These are phyloP conservation scores for Drosophila littoralis DNA, from an alignment of 1,140 invertebrate species.

Conservation along the genomic window DNA sequence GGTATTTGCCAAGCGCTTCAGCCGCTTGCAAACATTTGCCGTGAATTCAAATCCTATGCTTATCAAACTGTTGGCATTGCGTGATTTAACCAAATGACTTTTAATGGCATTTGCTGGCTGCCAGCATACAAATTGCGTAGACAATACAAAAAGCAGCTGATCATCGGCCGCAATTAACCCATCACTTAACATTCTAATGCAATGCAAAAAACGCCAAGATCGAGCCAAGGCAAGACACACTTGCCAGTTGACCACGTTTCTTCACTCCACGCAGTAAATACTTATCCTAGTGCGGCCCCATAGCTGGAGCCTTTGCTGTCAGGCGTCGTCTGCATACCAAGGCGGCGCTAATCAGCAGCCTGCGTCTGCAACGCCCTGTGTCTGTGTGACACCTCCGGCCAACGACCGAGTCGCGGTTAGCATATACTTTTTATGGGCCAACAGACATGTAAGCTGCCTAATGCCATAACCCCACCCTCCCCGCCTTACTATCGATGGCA, in stretches of 20 bases:
- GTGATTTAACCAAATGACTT: slow-evolving; percentile 6
- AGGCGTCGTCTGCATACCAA: slow-evolving; percentile 44
- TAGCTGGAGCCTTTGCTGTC: slow-evolving; percentile 23
- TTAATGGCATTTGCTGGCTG: not conserved
- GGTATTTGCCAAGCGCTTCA: slow-evolving; percentile 41
- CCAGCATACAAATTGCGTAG: not conserved
- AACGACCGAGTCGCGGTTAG: slow-evolving; percentile 32
- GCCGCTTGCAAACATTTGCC: slow-evolving; percentile 24
- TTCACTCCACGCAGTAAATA: slow-evolving; percentile 2
- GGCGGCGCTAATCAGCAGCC: slow-evolving; percentile 61
- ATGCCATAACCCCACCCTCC: slow-evolving; percentile 22
- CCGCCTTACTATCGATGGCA: slow-evolving; percentile 7
- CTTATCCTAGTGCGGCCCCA: slow-evolving; percentile 21
- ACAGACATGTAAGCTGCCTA: slow-evolving; percentile 26
- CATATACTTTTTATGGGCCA: slow-evolving; percentile 57
- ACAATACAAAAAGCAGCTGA: slow-evolving; percentile 26
- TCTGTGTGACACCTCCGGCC: slow-evolving; percentile 54
- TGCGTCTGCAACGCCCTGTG: slow-evolving; percentile 18
- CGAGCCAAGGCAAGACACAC: not conserved
- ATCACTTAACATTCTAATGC: slow-evolving; percentile 80
- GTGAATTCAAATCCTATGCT: not conserved
- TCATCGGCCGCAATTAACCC: slow-evolving; percentile 62
- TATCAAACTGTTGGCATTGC: slow-evolving; percentile 7
- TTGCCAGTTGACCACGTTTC: not conserved
- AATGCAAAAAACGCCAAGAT: slow-evolving; percentile 3